Percentiles rank a stretch among this genome's conserved stretches.
Conservation (phyloP, 2,113 vertebrate species). For the Odocoileus hemionus region DNA sequence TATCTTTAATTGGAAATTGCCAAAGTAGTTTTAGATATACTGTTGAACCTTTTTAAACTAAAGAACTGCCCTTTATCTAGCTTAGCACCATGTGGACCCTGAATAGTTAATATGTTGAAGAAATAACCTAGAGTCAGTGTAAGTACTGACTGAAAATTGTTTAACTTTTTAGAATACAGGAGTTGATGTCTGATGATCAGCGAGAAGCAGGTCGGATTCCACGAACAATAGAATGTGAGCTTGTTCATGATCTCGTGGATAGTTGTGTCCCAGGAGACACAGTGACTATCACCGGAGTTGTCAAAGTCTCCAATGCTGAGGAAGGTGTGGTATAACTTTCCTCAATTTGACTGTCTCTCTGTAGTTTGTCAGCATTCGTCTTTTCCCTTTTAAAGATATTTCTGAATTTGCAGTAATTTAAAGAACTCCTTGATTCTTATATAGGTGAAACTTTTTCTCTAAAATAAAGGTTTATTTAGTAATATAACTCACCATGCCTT, state of each 20-base stretch:
- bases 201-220: constrained; percentile 95
- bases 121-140: background rate
- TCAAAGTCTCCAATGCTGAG: constrained; percentile 91
- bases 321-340: constrained; percentile 81
- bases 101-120: background rate
- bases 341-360: background rate
- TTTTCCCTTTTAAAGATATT: constrained; percentile 4
- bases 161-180: constrained; percentile 88
- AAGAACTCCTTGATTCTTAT: constrained; percentile 3
- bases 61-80: background rate
- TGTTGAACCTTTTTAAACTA: background rate
- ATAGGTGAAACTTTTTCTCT: background rate
- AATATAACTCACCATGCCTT: background rate
- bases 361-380: background rate
- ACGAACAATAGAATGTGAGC: constrained; percentile 95
- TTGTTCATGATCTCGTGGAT: constrained; percentile 94
- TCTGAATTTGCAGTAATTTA: constrained; percentile 13
- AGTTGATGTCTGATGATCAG: constrained; percentile 92
- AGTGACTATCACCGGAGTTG: constrained; percentile 90
- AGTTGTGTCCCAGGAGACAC: constrained; percentile 96
- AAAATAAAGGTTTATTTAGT: constrained; percentile 13
- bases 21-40: background rate
- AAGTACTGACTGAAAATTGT: background rate
- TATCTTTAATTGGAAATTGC: background rate
- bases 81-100: background rate